Percentiles rank a stretch among this genome's conserved stretches.
These are phyloP conservation scores for Petromus typicus DNA, from an alignment of 2,113 vertebrate genomes.

Conservation along the genomic window DNA sequence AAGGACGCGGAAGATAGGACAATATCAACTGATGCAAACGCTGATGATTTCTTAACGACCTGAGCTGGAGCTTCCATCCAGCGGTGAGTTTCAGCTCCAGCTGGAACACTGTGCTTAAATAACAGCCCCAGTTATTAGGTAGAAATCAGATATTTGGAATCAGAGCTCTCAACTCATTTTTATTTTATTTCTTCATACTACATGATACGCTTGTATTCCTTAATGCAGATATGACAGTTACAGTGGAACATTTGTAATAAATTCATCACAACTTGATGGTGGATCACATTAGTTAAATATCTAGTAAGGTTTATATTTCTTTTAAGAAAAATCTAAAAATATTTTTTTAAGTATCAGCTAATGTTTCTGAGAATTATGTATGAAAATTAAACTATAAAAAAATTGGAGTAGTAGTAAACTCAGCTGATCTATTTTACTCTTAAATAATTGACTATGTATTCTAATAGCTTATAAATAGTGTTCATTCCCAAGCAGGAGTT, in stretches of 20 bases:
- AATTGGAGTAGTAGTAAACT: too few species aligned
- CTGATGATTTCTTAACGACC: background rate
- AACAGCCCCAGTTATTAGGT: background rate
- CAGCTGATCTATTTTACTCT: constrained; percentile 42
- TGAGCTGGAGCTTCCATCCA: background rate
- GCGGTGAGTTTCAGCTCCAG: background rate
- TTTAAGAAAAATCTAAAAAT: background rate
- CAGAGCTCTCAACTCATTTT: background rate
- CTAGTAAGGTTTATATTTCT: background rate
- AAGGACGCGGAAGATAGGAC: background rate
- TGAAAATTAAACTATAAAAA: too few species aligned
- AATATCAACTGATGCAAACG: background rate
- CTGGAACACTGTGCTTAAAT: background rate
- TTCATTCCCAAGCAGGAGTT: background rate
- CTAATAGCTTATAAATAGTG: background rate
- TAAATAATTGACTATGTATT: background rate
- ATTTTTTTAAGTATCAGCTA: background rate
- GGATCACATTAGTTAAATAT: background rate
- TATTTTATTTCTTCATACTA: background rate
- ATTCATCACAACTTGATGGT: background rate
- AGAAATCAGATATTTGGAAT: background rate
- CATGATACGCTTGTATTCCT: background rate
- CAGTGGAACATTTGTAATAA: background rate
- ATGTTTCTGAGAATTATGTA: constrained; percentile 20
- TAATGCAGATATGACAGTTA: background rate